phyloP scores from a whole-genome alignment of 2,113 vertebrate genomes.

The Actinemys pallida region DNA sequence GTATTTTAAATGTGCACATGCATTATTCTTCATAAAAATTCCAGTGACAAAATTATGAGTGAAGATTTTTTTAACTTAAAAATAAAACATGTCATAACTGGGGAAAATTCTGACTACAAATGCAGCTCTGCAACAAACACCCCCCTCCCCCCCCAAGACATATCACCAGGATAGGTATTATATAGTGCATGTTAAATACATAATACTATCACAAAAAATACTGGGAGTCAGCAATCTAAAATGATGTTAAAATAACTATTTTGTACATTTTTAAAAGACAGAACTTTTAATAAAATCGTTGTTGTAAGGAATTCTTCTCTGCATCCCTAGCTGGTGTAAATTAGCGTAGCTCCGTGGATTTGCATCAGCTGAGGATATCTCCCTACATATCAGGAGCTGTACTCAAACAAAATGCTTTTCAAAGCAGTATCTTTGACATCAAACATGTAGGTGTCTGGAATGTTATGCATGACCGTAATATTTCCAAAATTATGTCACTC shows the following conservation, averaged over 20 bases:
- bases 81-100: slow-evolving; percentile 4
- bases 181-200: neutral
- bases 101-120: neutral
- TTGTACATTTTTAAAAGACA: neutral
- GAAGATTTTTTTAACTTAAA: slow-evolving; percentile 26
- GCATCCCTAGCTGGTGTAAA: neutral
- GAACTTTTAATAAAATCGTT: slow-evolving; percentile 20
- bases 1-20: slow-evolving; percentile 32
- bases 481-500: slow-evolving; percentile 15
- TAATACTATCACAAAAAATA: neutral
- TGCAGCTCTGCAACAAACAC: neutral
- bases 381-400: neutral
- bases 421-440: neutral
- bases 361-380: neutral
- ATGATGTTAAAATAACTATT: neutral
- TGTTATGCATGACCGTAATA: neutral
- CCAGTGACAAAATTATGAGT: slow-evolving; percentile 46
- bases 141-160: neutral
- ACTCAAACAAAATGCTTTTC: neutral
- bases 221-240: neutral
- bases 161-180: neutral
- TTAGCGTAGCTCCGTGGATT: neutral
- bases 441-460: neutral
- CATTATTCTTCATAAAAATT: slow-evolving; percentile 69
- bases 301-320: neutral